Percentiles rank a stretch among this genome's conserved stretches.
These are phyloP conservation scores for Oceanodroma tethys DNA, from an alignment of 2,113 vertebrate genomes.

Conservation along the genomic window DNA sequence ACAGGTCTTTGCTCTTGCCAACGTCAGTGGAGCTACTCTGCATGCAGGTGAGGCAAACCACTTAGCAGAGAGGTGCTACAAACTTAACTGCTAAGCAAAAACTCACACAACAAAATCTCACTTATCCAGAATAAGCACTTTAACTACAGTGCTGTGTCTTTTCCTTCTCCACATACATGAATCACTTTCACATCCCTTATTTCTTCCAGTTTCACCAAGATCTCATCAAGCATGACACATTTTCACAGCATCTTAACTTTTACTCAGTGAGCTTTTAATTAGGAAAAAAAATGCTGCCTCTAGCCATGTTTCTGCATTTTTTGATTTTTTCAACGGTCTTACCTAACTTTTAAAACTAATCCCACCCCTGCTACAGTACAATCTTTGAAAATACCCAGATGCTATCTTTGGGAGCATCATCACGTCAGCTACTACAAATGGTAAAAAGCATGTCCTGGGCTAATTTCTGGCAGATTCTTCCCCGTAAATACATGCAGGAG, in stretches of 20 bases:
- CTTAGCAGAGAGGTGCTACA: background rate
- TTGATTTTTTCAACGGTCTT: background rate
- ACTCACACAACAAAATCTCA: background rate
- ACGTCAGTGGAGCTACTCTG: background rate
- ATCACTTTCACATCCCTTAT: background rate
- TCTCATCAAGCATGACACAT: background rate
- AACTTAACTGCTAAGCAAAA: background rate
- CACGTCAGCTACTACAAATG: background rate
- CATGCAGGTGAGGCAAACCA: background rate
- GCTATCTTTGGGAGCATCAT: background rate
- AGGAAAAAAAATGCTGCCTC: background rate
- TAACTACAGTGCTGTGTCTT: accelerated
- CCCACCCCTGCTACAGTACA: background rate
- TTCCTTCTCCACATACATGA: background rate
- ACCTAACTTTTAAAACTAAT: background rate
- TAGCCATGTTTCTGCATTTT: background rate
- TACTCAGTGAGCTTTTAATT: background rate
- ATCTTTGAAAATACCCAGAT: background rate
- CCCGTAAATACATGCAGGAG: background rate
- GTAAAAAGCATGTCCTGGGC: background rate
- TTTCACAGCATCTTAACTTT: background rate
- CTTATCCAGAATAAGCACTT: background rate
- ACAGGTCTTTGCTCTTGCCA: background rate
- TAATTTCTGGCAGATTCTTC: background rate
- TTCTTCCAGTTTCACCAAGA: background rate